These are phyloP conservation scores for Myotis yumanensis DNA, from an alignment of 2,113 vertebrate species.

Conservation along the genomic window DNA sequence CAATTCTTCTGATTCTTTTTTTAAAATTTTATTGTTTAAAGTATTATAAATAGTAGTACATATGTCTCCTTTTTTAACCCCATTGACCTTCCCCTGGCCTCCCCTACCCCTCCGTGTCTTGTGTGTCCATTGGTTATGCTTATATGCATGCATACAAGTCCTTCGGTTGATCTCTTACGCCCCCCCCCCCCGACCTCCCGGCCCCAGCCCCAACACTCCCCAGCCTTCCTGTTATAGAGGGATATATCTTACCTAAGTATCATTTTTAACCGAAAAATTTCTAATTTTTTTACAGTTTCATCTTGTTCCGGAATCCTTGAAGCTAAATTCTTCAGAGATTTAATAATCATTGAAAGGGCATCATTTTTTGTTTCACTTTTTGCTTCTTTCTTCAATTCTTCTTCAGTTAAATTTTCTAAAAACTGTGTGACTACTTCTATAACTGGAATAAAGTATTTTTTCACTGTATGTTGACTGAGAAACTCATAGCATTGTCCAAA, in stretches of 20 bases:
- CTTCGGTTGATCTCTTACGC: too few species aligned
- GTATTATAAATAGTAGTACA: too few species aligned
- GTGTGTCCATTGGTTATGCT: too few species aligned
- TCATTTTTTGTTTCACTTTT: conserved; percentile 99
- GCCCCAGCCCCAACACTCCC: too few species aligned
- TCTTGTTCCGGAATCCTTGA: conserved; percentile 96
- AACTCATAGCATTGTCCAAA: conserved; percentile 99
- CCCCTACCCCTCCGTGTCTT: too few species aligned
- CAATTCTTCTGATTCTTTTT: too few species aligned
- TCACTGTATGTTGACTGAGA: conserved; percentile 96
- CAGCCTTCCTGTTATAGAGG: background rate
- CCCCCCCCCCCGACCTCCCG: too few species aligned
- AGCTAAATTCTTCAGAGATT: conserved; percentile 97
- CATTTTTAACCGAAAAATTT: conserved; percentile 99
- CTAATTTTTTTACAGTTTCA: conserved; percentile 98
- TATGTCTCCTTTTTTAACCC: too few species aligned
- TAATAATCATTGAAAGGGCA: conserved; percentile 98
- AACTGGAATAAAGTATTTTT: conserved; percentile 97
- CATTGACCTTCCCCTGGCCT: too few species aligned
- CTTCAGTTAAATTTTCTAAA: conserved; percentile 98
- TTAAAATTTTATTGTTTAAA: too few species aligned
- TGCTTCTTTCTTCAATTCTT: conserved; percentile 98
- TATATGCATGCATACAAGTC: too few species aligned
- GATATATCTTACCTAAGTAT: conserved; percentile 93
- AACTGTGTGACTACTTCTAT: conserved; percentile 98